A percentile compares a stretch with the other conserved stretches of the same genome.
Evolutionary conservation across 2,888 invertebrate species (phyloP).

Genomic region (Drosophila mayaguana): DNA sequence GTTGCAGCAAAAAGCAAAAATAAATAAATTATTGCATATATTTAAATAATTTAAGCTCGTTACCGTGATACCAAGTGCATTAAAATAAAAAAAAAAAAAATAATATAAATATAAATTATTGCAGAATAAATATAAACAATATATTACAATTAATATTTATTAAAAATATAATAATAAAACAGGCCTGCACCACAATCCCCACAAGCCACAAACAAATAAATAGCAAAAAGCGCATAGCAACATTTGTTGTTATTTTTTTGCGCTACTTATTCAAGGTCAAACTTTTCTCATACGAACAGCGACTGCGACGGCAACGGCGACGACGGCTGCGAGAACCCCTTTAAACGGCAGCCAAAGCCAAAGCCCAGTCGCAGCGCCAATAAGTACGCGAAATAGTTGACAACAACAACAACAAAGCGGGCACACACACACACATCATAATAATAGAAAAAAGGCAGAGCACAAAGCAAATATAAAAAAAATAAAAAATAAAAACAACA

Average conservation of each 20-base stretch:
- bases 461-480: conserved; percentile 31
- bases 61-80: conserved; percentile 35
- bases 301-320: conserved; percentile 35
- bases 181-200: conserved; percentile 24
- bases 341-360: conserved; percentile 42
- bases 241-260: conserved; percentile 39
- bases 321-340: conserved; percentile 63
- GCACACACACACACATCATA: conserved; percentile 49
- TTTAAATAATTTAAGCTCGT: conserved; percentile 1
- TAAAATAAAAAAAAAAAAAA: no score
- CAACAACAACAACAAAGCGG: conserved; percentile 53
- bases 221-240: conserved; percentile 75
- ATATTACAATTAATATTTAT: conserved; percentile 3
- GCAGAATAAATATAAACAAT: conserved; percentile 23
- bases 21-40: neutral
- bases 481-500: conserved; percentile 20
- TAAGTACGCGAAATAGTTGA: conserved; percentile 75
- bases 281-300: conserved; percentile 75
- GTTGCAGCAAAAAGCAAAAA: conserved; percentile 9
- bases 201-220: conserved; percentile 33
- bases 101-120: neutral
- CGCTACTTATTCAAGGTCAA: conserved; percentile 83
- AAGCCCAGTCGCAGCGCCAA: conserved; percentile 44
- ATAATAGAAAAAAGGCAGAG: conserved; percentile 53
- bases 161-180: neutral